phyloP scores from a whole-genome alignment of 2,113 vertebrate species.

The Platichthys flesus region DNA sequence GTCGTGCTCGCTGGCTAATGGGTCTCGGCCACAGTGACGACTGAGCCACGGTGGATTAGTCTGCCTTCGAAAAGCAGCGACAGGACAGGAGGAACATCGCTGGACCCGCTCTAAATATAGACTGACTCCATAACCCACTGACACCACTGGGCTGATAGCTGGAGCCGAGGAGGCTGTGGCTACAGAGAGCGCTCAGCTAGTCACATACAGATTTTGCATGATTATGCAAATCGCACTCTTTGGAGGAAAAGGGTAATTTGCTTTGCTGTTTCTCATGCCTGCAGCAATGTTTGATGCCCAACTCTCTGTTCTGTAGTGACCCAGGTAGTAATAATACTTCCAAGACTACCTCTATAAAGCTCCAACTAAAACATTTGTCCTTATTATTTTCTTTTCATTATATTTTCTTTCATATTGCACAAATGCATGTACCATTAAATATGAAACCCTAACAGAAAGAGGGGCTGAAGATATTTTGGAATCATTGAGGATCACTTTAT shows the following conservation, averaged over 20 bases:
- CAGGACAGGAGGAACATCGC: background rate
- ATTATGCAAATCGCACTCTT: background rate
- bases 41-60: conserved; percentile 9
- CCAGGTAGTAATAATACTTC: background rate
- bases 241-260: background rate
- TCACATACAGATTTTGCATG: background rate
- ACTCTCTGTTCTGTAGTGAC: background rate
- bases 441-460: too few relatives aligned
- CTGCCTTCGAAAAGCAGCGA: conserved; percentile 7
- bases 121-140: conserved; percentile 52
- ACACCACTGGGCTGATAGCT: conserved; percentile 31
- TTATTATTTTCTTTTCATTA: too few relatives aligned
- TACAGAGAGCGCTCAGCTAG: background rate
- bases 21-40: conserved; percentile 9
- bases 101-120: conserved; percentile 62
- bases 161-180: conserved; percentile 7
- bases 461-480: too few relatives aligned
- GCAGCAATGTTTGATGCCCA: background rate
- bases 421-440: too few relatives aligned
- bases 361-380: background rate
- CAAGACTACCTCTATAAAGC: background rate
- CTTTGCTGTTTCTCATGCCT: background rate
- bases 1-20: background rate
- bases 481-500: too few relatives aligned
- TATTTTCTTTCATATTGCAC: too few relatives aligned